A percentile compares a stretch with the other conserved stretches of the same genome.
These are phyloP conservation scores for Epinotia bilunana DNA, from an alignment of 2,888 invertebrate genomes.

Conservation along the genomic window DNA sequence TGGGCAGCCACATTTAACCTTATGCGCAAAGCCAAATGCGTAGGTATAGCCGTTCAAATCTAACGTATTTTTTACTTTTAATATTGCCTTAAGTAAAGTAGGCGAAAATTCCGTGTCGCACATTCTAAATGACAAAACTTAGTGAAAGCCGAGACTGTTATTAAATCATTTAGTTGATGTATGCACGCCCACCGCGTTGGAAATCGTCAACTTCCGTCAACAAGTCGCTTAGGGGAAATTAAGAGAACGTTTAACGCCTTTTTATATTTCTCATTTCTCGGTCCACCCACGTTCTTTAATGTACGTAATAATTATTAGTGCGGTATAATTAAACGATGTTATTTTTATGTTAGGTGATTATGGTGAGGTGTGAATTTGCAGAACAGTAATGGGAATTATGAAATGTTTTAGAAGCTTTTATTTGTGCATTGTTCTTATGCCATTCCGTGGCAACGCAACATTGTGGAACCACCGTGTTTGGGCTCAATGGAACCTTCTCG, in stretches of 20 bases:
- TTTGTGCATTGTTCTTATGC: too few species aligned
- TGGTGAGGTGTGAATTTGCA: background rate
- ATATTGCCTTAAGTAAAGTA: too few species aligned
- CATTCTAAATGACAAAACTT: slow-evolving; percentile 5
- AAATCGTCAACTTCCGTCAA: slow-evolving; percentile 45
- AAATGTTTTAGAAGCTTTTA: too few species aligned
- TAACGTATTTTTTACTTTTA: too few species aligned
- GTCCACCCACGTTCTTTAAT: slow-evolving; percentile 37
- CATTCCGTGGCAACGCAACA: too few species aligned
- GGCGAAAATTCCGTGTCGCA: background rate
- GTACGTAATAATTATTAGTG: slow-evolving; percentile 35
- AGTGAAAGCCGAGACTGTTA: slow-evolving; percentile 33
- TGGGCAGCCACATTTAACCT: too few species aligned
- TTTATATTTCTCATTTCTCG: slow-evolving; percentile 28
- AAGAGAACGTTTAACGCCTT: slow-evolving; percentile 29
- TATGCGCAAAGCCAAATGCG: too few species aligned
- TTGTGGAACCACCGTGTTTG: too few species aligned
- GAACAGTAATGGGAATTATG: background rate
- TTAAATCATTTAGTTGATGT: slow-evolving; percentile 41
- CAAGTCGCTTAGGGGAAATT: slow-evolving; percentile 34
- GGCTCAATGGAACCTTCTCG: too few species aligned
- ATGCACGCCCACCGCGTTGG: slow-evolving; percentile 34
- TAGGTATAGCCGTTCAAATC: too few species aligned
- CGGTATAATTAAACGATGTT: slow-evolving; percentile 25
- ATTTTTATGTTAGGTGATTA: slow-evolving; percentile 25